A percentile compares a stretch with the other conserved stretches of the same genome.
Conservation (phyloP, 2,888 invertebrate genomes). For the Eilema depressum region DNA sequence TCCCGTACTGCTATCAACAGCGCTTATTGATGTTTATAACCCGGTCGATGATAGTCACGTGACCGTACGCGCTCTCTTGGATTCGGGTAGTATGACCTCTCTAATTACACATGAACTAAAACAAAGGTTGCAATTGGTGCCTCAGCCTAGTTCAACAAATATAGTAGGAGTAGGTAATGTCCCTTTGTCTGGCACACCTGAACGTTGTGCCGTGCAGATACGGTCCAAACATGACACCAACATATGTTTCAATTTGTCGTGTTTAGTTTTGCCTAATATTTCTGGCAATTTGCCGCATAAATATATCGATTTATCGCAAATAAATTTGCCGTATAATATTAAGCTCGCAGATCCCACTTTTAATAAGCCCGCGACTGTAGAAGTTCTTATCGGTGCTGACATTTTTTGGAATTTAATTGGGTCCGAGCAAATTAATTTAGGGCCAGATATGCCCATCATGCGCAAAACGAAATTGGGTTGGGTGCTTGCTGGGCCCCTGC, state of each 20-base stretch:
- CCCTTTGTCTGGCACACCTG: background rate
- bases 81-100: background rate
- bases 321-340: background rate
- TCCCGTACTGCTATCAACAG: background rate
- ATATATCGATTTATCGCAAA: background rate
- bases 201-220: background rate
- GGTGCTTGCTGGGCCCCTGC: background rate
- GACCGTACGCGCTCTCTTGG: background rate
- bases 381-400: background rate
- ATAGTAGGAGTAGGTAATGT: background rate
- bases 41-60: background rate
- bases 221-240: too few relatives aligned
- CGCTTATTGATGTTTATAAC: background rate
- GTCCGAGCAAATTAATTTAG: background rate
- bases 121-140: background rate
- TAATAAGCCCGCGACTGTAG: background rate
- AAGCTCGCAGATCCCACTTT: background rate
- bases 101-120: background rate
- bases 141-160: background rate
- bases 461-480: too few relatives aligned
- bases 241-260: background rate
- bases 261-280: background rate
- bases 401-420: background rate
- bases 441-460: too few relatives aligned
- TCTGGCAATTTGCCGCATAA: background rate